phyloP scores from a whole-genome alignment of 1,140 invertebrate species.

The Phocides pigmalion region DNA sequence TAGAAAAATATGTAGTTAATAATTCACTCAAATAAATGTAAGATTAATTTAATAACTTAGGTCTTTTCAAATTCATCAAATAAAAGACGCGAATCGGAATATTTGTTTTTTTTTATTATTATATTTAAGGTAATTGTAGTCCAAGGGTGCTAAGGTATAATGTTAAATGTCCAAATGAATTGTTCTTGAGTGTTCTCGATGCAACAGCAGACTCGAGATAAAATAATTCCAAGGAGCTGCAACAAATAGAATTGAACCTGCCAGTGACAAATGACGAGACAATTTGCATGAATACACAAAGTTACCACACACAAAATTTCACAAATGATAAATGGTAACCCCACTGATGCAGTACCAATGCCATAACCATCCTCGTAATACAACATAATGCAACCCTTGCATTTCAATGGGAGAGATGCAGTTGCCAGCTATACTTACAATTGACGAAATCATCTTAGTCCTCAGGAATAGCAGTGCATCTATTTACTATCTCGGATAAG shows the following conservation, averaged over 20 bases:
- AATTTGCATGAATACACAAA: neutral
- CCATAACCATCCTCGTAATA: no score
- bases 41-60: constrained; percentile 27
- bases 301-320: neutral
- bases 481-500: no score
- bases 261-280: neutral
- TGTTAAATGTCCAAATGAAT: constrained; percentile 58
- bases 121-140: constrained; percentile 76
- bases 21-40: constrained; percentile 29
- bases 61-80: constrained; percentile 36
- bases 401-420: no score
- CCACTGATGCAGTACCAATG: no score
- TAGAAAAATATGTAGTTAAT: constrained; percentile 43
- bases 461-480: no score
- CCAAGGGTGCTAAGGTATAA: constrained; percentile 75
- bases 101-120: constrained; percentile 64
- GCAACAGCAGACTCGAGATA: constrained; percentile 54
- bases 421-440: no score
- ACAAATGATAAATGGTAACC: neutral
- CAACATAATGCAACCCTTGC: no score
- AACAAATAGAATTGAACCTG: constrained; percentile 46
- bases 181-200: constrained; percentile 44
- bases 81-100: constrained; percentile 52
- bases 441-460: no score
- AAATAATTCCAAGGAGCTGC: constrained; percentile 62